Evolutionary conservation across 37 sponge, comb jelly and placozoan species (phyloP), one percentile per base, ranked within the genome.

Genomic region (Cladorhizidae sp.): DNA sequence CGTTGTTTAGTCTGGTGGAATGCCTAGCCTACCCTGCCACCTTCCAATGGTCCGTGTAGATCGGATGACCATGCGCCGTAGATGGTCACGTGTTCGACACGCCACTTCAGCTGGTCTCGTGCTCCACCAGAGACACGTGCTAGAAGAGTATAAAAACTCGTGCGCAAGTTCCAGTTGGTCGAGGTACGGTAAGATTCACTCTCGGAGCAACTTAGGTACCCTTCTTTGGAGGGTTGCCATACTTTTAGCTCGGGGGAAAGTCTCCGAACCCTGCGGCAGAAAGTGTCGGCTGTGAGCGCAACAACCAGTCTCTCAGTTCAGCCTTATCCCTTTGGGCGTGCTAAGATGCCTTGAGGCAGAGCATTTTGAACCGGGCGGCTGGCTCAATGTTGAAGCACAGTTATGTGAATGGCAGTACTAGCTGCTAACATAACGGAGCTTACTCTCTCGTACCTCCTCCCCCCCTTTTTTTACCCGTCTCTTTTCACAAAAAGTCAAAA

Each of bases 361-460:
- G 88, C 75, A 51, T 17, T 29, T 64, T n/a, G 31, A 71, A 76
- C 78, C 64, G 64, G 85, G 33, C 20, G 80, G 43, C 78, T 51
- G 84, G 92, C 31, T 49, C 36, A 76, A 80, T 57, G 92, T 92
- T 85, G 88, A 83, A 87, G 92, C 87, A 86, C 67, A 92, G 92
- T 87, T 23, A 92, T 92, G 88, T 83, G 85, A 92, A 92, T 87
- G 85, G 88, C 79, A 80, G 88, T 78, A 42, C 28, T 23, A 50
- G 89, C 92, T 83, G 80, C 77, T 84, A 93, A 90, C 94, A 75
- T 40, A 86, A 93, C 73, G 94, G 94, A 85, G 94, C 94, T 93
- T 79, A 89, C 94, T 93, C 94, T 86, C 77, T 64, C 18, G 82
- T 76, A 76, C 64, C 87, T 78, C 87, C 78, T 78, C 87, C 78